Conservation (phyloP, 2,797 vertebrate genomes). For the Tolypeutes matacus region DNA sequence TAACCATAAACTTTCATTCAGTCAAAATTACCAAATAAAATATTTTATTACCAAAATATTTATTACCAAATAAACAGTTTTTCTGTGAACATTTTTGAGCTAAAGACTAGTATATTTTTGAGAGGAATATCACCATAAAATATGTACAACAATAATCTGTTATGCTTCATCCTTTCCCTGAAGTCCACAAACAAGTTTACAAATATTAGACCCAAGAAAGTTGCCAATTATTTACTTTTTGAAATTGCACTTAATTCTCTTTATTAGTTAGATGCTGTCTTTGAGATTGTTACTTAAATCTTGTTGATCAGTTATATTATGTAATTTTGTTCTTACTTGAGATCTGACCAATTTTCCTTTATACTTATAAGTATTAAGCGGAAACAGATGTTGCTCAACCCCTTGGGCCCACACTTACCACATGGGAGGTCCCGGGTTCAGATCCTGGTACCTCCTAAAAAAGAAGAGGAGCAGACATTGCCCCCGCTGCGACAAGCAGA, state of each 20-base stretch:
- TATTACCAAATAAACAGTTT: background rate
- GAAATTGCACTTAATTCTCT: constrained; percentile 27
- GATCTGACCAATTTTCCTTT: constrained; percentile 12
- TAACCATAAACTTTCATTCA: background rate
- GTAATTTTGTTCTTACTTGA: background rate
- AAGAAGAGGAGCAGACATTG: too few species aligned
- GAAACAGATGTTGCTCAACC: too few species aligned
- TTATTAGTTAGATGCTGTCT: constrained; percentile 30
- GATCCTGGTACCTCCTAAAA: too few species aligned
- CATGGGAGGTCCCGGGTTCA: too few species aligned
- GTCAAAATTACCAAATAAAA: constrained; percentile 15
- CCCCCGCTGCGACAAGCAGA: too few species aligned
- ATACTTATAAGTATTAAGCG: background rate
- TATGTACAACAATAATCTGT: background rate
- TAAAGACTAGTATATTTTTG: constrained; percentile 11
- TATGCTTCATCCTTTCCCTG: background rate
- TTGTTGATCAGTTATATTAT: background rate
- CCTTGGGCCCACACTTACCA: too few species aligned
- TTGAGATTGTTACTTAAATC: constrained; percentile 5
- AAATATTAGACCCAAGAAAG: background rate
- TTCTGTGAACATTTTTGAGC: background rate
- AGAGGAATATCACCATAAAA: background rate
- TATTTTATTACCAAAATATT: too few species aligned
- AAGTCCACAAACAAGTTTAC: background rate
- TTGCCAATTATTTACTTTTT: constrained; percentile 17